Evolutionary conservation across 2,113 vertebrate species (phyloP), one percentile per base, ranked within the genome.

Genomic region (Lutjanus erythropterus): DNA sequence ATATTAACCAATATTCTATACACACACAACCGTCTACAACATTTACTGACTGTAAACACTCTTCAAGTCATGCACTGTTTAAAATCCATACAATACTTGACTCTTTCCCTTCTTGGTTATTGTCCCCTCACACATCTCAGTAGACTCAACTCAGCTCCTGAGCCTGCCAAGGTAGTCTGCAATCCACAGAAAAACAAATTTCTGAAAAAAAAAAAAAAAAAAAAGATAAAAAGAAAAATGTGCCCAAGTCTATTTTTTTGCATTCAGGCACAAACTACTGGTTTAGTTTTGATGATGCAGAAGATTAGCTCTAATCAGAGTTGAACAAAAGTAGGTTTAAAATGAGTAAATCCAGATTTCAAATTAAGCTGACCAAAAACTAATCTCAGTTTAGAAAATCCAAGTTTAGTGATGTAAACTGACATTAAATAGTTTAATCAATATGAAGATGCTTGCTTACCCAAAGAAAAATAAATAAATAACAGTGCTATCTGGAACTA

Each of bases 211-310:
- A 72, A 85, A 86, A 73, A 76, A 47, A 73, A 53, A 86, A 70
- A 42, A 21, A 42, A 75, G 46, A 68, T 46, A 23, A 27, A 46
- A 69, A 74, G 71, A n/a, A 69, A 80, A 78, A 71, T 0, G 18
- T 62, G 33, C 74, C 68, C 71, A 47, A 35, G 62, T 87, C 75
- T 89, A 89, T 91, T 91, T 92, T 91, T 83, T n/a, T n/a, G n/a
- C n/a, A n/a, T n/a, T n/a, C n/a, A n/a, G n/a, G n/a, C n/a, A n/a
- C n/a, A n/a, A n/a, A n/a, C n/a, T n/a, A n/a, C n/a, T n/a, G n/a
- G n/a, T n/a, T n/a, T n/a, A n/a, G n/a, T n/a, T n/a, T n/a, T n/a
- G n/a, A n/a, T n/a, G n/a, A n/a, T n/a, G n/a, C n/a, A n/a, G n/a
- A n/a, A n/a, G n/a, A n/a, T n/a, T n/a, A n/a, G n/a, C n/a, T n/a